phyloP scores from a whole-genome alignment of 2,797 vertebrate species.

The Oryzias sinensis region DNA sequence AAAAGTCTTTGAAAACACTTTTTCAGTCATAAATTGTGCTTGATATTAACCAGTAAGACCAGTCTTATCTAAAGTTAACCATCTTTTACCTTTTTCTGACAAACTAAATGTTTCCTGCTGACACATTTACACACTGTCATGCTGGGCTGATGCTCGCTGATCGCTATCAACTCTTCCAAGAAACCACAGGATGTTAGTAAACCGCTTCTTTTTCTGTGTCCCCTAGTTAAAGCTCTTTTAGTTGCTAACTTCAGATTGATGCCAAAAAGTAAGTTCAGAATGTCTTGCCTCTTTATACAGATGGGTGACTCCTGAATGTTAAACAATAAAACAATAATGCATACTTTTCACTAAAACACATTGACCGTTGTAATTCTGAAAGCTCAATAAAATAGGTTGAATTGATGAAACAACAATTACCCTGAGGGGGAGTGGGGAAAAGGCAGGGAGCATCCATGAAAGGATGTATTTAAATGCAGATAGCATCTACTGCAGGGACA shows the following conservation, averaged over 20 bases:
- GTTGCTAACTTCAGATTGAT: too few species aligned
- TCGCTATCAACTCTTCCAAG: constrained; percentile 44
- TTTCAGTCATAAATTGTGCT: neutral
- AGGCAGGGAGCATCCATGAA: constrained; percentile 17
- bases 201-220: constrained; percentile 5
- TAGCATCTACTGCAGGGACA: constrained; percentile 42
- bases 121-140: constrained; percentile 6
- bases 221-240: too few species aligned
- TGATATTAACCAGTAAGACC: too few species aligned
- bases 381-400: too few species aligned
- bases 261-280: too few species aligned
- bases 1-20: neutral
- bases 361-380: too few species aligned
- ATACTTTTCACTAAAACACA: too few species aligned
- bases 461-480: constrained; percentile 47
- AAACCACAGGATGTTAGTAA: constrained; percentile 55
- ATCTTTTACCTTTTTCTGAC: too few species aligned
- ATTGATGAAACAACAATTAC: constrained; percentile 5
- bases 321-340: too few species aligned
- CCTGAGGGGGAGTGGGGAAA: constrained; percentile 23
- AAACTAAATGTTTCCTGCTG: constrained; percentile 8
- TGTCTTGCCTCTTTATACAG: neutral
- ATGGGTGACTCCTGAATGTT: constrained; percentile 12
- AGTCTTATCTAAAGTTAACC: too few species aligned
- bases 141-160: constrained; percentile 13